Percentiles rank a stretch among this genome's conserved stretches.
Conservation (phyloP, 2,888 invertebrate genomes). For the Ashinkailepas kermadecensis region DNA sequence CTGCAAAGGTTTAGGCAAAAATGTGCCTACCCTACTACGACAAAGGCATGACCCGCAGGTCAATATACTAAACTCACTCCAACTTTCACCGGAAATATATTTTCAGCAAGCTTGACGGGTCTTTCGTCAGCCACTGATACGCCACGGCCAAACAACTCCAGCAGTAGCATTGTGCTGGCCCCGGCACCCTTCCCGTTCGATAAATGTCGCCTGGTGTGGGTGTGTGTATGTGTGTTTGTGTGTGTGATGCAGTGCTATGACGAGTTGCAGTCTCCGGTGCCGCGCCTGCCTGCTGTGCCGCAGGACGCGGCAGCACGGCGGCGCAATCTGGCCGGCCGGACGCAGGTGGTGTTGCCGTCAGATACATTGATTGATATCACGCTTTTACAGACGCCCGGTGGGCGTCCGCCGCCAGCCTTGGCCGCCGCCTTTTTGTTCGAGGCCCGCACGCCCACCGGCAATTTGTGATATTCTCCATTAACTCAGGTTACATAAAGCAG, state of each 20-base stretch:
- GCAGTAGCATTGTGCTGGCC: too few species aligned
- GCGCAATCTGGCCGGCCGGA: neutral
- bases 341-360: neutral
- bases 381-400: neutral
- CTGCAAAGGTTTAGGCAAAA: too few species aligned
- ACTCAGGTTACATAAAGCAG: neutral
- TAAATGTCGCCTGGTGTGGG: too few species aligned
- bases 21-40: too few species aligned
- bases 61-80: too few species aligned
- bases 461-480: slow-evolving; percentile 14
- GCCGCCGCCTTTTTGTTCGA: neutral
- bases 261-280: neutral
- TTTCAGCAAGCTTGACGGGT: too few species aligned
- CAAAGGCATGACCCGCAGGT: too few species aligned
- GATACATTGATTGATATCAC: slow-evolving; percentile 4
- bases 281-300: neutral
- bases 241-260: neutral
- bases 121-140: too few species aligned
- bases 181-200: too few species aligned
- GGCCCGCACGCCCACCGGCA: neutral
- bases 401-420: neutral
- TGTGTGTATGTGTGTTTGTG: too few species aligned
- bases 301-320: neutral
- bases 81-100: too few species aligned
- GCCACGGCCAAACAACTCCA: too few species aligned